Evolutionary conservation across 2,797 vertebrate species (phyloP).

Genomic region (Oreochromis grahami): DNA sequence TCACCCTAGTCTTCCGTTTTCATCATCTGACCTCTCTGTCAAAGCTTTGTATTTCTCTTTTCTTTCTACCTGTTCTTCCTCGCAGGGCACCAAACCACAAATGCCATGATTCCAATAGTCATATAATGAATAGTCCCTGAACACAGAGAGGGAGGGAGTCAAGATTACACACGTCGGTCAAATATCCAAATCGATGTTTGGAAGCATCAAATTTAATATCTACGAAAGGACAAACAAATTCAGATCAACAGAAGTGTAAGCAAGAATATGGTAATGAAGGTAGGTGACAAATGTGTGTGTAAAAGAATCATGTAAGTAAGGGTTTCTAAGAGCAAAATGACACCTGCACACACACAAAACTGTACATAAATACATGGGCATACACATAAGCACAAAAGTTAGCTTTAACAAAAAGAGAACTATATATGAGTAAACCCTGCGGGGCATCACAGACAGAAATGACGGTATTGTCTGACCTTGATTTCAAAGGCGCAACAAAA

Average conservation of each 20-base stretch:
- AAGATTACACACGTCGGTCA: not conserved
- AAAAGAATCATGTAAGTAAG: not conserved
- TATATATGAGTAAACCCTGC: slow-evolving; percentile 15
- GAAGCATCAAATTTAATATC: not conserved
- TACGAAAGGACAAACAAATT: not conserved
- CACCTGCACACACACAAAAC: not conserved
- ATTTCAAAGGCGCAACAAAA: slow-evolving; percentile 53
- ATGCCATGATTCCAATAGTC: not conserved
- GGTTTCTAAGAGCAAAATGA: not conserved
- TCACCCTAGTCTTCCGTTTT: not conserved
- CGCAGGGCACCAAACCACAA: slow-evolving; percentile 5
- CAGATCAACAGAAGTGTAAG: slow-evolving; percentile 5
- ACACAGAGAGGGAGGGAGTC: not conserved
- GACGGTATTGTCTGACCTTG: slow-evolving; percentile 61
- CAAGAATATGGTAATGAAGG: not conserved
- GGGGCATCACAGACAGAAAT: slow-evolving; percentile 39
- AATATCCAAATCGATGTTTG: not conserved
- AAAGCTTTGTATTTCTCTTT: slow-evolving; percentile 5
- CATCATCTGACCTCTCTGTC: not conserved
- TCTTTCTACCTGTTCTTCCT: slow-evolving; percentile 32
- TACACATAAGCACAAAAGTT: slow-evolving; percentile 1
- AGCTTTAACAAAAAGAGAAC: not conserved
- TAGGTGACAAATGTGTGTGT: slow-evolving; percentile 10
- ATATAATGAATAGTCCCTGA: not conserved
- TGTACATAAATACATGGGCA: not conserved